Evolutionary conservation across 1,140 invertebrate species (phyloP).

Genomic region (Drosophila suzukii): DNA sequence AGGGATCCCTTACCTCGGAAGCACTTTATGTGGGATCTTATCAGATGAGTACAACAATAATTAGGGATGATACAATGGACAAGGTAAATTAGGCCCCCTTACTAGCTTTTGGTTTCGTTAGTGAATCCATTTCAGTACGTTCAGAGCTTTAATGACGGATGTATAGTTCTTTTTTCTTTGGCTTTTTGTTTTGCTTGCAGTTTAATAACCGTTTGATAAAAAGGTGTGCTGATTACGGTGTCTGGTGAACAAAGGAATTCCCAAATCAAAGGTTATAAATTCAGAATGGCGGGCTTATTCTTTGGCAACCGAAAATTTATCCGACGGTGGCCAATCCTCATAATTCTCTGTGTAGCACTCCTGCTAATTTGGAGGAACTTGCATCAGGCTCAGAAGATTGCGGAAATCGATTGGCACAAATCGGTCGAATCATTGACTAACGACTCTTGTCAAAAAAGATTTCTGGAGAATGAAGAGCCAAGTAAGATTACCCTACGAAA

Average conservation of each 20-base stretch:
- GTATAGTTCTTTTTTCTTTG: not conserved
- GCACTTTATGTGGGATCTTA: not conserved
- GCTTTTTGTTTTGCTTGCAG: not conserved
- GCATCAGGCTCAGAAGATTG: constrained; percentile 3
- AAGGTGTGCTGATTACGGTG: not conserved
- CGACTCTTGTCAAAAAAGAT: not conserved
- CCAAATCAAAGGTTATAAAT: not conserved
- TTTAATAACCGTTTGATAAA: not conserved
- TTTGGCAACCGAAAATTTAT: constrained; percentile 16
- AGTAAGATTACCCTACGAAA: not conserved
- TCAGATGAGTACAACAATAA: constrained; percentile 5
- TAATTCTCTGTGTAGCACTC: constrained; percentile 20
- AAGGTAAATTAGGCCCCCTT: not conserved
- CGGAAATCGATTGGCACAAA: not conserved
- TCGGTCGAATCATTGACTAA: not conserved
- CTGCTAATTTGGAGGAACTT: constrained; percentile 46
- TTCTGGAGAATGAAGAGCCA: not conserved
- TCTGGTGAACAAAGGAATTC: not conserved
- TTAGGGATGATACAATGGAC: not conserved
- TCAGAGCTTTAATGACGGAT: not conserved
- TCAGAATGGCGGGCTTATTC: constrained; percentile 1
- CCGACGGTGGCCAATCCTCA: constrained; percentile 25
- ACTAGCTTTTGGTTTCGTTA: not conserved
- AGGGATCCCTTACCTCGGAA: not conserved
- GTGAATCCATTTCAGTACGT: not conserved